These are phyloP conservation scores for Bubalus kerabau DNA, from an alignment of 2,113 vertebrate species.

Conservation along the genomic window DNA sequence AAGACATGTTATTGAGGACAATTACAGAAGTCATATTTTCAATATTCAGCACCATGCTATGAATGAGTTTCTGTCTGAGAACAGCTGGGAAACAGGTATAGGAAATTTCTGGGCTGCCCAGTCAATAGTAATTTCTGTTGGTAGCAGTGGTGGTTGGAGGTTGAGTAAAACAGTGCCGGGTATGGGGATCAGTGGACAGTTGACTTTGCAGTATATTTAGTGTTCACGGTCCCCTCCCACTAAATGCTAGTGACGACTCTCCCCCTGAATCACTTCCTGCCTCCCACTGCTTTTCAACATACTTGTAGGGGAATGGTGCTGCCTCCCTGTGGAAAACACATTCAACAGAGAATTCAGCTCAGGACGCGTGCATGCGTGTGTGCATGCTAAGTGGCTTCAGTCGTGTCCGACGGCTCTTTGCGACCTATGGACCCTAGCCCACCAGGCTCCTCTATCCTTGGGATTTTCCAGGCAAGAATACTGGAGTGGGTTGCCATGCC, in stretches of 20 bases:
- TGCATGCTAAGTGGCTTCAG: background rate
- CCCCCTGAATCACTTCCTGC: background rate
- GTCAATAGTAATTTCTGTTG: background rate
- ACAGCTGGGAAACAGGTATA: background rate
- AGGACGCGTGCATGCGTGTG: background rate
- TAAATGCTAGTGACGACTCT: background rate
- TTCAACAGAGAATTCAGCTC: background rate
- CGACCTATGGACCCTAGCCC: background rate
- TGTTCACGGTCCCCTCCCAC: background rate
- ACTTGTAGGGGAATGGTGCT: background rate
- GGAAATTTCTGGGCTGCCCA: background rate
- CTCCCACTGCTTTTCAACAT: accelerated
- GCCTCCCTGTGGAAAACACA: background rate
- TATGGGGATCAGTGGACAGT: background rate
- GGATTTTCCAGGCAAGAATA: background rate
- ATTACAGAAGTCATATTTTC: background rate
- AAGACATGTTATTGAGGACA: background rate
- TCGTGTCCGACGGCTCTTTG: background rate
- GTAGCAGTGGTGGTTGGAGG: background rate
- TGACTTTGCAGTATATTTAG: no score
- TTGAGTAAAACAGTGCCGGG: background rate
- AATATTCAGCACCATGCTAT: background rate
- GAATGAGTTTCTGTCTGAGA: background rate
- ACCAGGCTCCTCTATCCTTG: background rate
- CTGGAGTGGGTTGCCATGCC: background rate